phyloP scores from a whole-genome alignment of 2,113 vertebrate species.

The Tylochromis polylepis region DNA sequence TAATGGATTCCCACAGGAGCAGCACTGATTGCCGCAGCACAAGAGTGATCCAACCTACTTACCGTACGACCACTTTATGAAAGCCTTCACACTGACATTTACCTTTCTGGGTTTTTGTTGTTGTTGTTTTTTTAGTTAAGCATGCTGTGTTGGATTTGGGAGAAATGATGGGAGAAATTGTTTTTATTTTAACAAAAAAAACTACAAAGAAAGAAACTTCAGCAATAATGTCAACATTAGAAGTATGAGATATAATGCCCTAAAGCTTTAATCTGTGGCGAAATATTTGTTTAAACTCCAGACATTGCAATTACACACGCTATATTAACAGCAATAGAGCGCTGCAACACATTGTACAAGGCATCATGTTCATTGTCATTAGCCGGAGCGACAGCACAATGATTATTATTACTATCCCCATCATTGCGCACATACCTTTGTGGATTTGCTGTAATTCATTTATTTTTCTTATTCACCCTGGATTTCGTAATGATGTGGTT shows the following conservation, averaged over 20 bases:
- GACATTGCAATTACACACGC: constrained; percentile 1
- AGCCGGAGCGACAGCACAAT: constrained; percentile 30
- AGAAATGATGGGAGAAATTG: neutral
- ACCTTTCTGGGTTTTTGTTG: neutral
- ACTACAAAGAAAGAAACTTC: neutral
- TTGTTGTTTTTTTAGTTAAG: neutral
- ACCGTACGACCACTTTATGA: neutral
- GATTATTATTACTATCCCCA: constrained; percentile 41
- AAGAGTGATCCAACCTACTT: constrained; percentile 34
- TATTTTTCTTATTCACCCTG: constrained; percentile 20
- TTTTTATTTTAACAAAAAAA: neutral
- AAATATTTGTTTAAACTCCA: constrained; percentile 3
- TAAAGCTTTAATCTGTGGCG: neutral
- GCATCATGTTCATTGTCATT: constrained; percentile 44
- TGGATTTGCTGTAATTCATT: constrained; percentile 25
- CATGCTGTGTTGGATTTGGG: neutral
- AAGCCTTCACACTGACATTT: neutral
- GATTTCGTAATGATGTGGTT: constrained; percentile 7
- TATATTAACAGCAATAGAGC: constrained; percentile 12
- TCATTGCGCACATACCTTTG: constrained; percentile 38
- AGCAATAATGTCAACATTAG: neutral
- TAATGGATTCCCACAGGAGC: constrained; percentile 42
- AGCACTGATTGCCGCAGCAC: constrained; percentile 7
- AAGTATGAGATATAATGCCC: neutral
- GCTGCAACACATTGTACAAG: constrained; percentile 11